phyloP scores from a whole-genome alignment of 2,113 vertebrate species.

The Labrus mixtus region DNA sequence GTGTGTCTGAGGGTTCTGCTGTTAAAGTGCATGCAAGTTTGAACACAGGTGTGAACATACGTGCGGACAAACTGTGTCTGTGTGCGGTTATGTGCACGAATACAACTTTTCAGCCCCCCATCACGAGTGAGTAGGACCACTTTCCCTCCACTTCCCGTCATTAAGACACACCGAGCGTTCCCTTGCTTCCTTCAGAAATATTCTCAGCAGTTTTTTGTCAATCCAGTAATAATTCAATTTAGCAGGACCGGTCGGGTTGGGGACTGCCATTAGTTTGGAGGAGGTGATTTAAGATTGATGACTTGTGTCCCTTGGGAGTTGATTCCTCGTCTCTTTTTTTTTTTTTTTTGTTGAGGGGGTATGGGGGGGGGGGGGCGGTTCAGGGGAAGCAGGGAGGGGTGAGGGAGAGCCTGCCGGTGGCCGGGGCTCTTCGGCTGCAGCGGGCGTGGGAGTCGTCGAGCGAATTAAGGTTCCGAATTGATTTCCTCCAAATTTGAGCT shows the following conservation, averaged over 20 bases:
- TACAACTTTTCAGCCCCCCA: conserved; percentile 47
- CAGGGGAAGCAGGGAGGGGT: conserved; percentile 8
- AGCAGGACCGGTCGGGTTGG: conserved; percentile 78
- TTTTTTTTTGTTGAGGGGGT: too few species aligned
- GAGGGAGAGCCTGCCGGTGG: conserved; percentile 51
- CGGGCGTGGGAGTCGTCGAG: conserved; percentile 83
- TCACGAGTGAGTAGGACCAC: conserved; percentile 68
- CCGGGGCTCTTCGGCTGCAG: conserved; percentile 73
- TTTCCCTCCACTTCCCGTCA: conserved; percentile 76
- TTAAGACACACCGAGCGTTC: conserved; percentile 74
- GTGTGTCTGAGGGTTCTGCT: conserved; percentile 40
- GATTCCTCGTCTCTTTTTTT: conserved; percentile 64
- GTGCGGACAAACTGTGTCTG: conserved; percentile 17
- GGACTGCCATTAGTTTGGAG: conserved; percentile 84
- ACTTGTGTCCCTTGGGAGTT: conserved; percentile 83
- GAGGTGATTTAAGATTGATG: conserved; percentile 87
- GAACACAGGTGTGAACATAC: conserved; percentile 13
- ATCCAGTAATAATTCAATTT: conserved; percentile 86
- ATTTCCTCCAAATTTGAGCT: conserved; percentile 86
- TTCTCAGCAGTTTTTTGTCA: conserved; percentile 84
- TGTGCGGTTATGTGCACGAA: conserved; percentile 23
- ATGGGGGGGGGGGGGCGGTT: conserved; percentile 1
- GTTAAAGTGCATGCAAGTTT: conserved; percentile 55
- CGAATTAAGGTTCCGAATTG: conserved; percentile 86
- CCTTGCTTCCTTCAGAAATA: conserved; percentile 75